These are phyloP conservation scores for Xiphorhynchus erythropygius DNA, from an alignment of 2,797 vertebrate genomes.

Conservation along the genomic window DNA sequence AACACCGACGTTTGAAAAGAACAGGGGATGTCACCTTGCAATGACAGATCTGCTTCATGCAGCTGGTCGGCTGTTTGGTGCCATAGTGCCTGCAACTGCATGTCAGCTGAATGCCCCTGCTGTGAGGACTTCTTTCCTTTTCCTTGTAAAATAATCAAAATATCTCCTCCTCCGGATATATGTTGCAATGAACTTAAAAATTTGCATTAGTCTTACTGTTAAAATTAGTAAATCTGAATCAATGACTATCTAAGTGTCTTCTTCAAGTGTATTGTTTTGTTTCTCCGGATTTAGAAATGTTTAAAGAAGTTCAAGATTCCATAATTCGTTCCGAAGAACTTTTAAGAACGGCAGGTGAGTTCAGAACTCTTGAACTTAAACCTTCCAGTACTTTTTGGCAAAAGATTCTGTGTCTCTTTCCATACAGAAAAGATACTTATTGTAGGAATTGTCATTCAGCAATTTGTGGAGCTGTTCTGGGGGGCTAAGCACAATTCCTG, in stretches of 20 bases:
- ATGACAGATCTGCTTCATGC: not conserved
- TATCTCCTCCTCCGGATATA: not conserved
- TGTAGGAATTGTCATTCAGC: not conserved
- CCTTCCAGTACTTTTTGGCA: not conserved
- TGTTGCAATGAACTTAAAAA: not conserved
- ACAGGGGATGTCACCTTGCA: not conserved
- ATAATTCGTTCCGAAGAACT: not conserved
- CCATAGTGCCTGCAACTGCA: not conserved
- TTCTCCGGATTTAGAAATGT: not conserved
- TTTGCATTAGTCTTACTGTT: not conserved
- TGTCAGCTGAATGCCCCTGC: not conserved
- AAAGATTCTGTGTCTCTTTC: not conserved
- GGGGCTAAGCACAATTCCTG: not conserved
- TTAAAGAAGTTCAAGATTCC: not conserved
- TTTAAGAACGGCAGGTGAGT: conserved; percentile 73
- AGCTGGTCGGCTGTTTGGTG: not conserved
- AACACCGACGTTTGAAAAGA: not conserved
- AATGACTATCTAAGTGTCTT: not conserved
- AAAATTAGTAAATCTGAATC: not conserved
- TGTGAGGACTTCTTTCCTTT: not conserved
- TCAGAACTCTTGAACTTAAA: not conserved
- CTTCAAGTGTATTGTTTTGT: not conserved
- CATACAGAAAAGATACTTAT: not conserved
- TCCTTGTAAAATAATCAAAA: not conserved
- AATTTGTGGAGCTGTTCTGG: not conserved